Evolutionary conservation across 2,888 invertebrate species (phyloP).

Genomic region (Pocota personata): DNA sequence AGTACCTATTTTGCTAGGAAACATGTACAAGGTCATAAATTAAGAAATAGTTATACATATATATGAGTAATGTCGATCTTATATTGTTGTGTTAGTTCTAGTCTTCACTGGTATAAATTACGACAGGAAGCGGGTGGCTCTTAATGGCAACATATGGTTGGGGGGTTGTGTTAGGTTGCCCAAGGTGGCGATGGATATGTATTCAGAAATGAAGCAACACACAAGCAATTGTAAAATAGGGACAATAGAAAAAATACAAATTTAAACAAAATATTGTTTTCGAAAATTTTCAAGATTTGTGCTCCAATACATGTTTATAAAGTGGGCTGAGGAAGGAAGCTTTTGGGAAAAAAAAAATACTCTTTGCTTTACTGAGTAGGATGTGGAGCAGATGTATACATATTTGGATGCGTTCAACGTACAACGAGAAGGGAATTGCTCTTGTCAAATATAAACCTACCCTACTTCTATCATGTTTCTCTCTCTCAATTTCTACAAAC

Average conservation of each 20-base stretch:
- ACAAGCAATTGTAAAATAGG: constrained; percentile 13
- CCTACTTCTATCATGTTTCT: not conserved
- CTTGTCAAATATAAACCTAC: not conserved
- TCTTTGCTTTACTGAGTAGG: constrained; percentile 2
- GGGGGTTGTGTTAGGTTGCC: not conserved
- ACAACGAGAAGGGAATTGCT: not conserved
- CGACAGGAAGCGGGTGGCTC: constrained; percentile 53
- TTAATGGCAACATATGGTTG: constrained; percentile 16
- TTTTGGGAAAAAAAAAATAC: not conserved
- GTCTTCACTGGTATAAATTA: constrained; percentile 44
- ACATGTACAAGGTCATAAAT: not conserved
- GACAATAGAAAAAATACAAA: not conserved
- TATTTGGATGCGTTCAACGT: not conserved
- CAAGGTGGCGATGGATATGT: constrained; percentile 37
- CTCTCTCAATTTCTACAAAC: too few species aligned
- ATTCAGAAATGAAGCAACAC: constrained; percentile 22
- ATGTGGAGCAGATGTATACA: constrained; percentile 6
- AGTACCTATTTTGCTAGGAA: not conserved
- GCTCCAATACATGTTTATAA: too few species aligned
- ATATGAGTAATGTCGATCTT: not conserved
- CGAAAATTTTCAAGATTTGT: constrained; percentile 1
- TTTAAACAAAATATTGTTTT: not conserved
- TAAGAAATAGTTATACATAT: constrained; percentile 2
- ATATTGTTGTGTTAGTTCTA: constrained; percentile 29
- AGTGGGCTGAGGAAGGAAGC: not conserved